phyloP scores from a whole-genome alignment of 2,113 vertebrate genomes.

The Pseudolaguvia tuberculata region DNA sequence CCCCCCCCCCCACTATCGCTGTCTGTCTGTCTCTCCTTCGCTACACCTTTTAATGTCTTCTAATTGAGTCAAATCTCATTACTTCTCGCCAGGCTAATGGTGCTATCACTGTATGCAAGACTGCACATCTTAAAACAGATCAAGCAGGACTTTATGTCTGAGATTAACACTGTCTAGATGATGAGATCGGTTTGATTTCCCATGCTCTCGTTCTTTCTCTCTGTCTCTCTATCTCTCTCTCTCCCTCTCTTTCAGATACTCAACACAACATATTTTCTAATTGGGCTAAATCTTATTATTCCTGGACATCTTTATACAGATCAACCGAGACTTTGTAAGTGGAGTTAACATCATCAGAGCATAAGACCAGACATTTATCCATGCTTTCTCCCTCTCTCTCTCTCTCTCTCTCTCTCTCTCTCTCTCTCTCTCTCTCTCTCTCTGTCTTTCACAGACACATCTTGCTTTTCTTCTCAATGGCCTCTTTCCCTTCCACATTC shows the following conservation, averaged over 20 bases:
- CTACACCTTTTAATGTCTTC: slow-evolving; percentile 39
- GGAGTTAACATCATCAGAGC: slow-evolving; percentile 36
- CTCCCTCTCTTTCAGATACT: background rate
- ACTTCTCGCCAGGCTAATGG: slow-evolving; percentile 37
- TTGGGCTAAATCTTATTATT: slow-evolving; percentile 15
- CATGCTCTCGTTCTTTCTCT: slow-evolving; percentile 6
- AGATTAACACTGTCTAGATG: slow-evolving; percentile 34
- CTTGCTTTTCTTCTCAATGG: slow-evolving; percentile 38
- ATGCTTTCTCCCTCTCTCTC: background rate
- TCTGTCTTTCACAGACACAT: background rate
- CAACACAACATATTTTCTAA: slow-evolving; percentile 18
- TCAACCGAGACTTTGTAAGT: slow-evolving; percentile 28
- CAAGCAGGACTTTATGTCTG: slow-evolving; percentile 36
- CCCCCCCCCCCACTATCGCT: slow-evolving; percentile 6
- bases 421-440: background rate
- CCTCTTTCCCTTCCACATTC: slow-evolving; percentile 37
- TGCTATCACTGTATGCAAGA: slow-evolving; percentile 29
- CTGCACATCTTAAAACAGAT: slow-evolving; percentile 45
- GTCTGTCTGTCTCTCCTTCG: slow-evolving; percentile 6
- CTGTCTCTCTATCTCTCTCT: background rate
- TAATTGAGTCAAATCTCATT: slow-evolving; percentile 54
- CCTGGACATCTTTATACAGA: slow-evolving; percentile 41
- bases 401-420: slow-evolving; percentile 5
- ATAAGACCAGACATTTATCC: slow-evolving; percentile 37
- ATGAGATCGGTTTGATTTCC: slow-evolving; percentile 38